Percentiles rank a stretch among this genome's conserved stretches.
Evolutionary conservation across 2,797 vertebrate genomes (phyloP).

Genomic region (Clarias platycephalus): DNA sequence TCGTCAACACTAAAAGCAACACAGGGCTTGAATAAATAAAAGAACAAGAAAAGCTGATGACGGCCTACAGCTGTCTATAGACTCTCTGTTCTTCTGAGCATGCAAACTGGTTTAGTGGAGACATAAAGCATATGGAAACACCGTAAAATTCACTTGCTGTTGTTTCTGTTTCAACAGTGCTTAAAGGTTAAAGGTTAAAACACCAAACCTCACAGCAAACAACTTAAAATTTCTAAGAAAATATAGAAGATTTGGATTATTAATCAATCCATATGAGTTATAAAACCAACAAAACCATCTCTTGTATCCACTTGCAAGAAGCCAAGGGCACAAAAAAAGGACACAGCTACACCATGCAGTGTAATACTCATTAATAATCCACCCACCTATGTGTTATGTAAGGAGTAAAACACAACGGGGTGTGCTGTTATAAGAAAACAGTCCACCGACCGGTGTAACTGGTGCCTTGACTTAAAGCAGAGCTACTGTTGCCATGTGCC

Average conservation of each 20-base stretch:
- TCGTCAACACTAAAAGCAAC: conserved; percentile 9
- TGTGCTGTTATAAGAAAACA: conserved; percentile 18
- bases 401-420: background rate
- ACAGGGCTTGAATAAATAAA: conserved; percentile 36
- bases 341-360: conserved; percentile 7
- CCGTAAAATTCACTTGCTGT: background rate
- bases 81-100: background rate
- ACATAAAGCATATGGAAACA: background rate
- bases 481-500: background rate
- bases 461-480: background rate
- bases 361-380: conserved; percentile 27
- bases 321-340: conserved; percentile 19
- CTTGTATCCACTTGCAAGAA: background rate
- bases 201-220: background rate
- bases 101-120: background rate
- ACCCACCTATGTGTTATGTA: conserved; percentile 22
- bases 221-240: background rate
- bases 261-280: background rate
- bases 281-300: conserved; percentile 3
- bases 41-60: conserved; percentile 41
- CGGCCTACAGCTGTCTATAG: background rate
- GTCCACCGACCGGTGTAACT: background rate
- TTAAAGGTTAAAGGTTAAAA: background rate
- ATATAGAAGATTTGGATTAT: background rate
- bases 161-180: background rate